phyloP scores from a whole-genome alignment of 1,140 invertebrate genomes.

The Cydia fagiglandana region DNA sequence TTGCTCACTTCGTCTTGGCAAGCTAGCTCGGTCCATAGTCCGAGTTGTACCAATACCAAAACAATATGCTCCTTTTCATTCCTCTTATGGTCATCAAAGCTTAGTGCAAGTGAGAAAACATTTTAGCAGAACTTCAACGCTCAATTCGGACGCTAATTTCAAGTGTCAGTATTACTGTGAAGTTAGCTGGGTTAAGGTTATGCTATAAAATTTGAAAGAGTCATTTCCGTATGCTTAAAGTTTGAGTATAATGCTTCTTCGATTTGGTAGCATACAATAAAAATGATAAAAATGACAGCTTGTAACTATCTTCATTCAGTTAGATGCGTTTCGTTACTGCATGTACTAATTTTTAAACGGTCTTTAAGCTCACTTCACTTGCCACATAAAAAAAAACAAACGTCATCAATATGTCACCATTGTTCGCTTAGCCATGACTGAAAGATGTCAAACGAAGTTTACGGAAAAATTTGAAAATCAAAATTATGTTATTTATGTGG shows the following conservation, averaged over 20 bases:
- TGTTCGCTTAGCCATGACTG: constrained; percentile 72
- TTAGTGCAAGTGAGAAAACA: background rate
- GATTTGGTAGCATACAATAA: background rate
- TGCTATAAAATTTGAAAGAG: background rate
- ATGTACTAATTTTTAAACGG: background rate
- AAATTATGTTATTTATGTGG: constrained; percentile 71
- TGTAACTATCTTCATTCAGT: background rate
- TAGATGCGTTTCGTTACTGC: background rate
- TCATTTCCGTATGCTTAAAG: background rate
- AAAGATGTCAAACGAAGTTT: constrained; percentile 76
- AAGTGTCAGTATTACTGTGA: background rate
- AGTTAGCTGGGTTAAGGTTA: background rate
- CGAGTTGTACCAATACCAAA: background rate
- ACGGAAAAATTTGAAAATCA: constrained; percentile 69
- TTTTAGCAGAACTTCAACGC: background rate
- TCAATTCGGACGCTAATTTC: background rate
- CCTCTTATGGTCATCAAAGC: background rate
- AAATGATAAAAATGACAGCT: background rate
- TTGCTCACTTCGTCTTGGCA: constrained; percentile 11
- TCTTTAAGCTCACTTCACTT: background rate
- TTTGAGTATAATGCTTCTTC: background rate
- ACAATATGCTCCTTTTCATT: background rate
- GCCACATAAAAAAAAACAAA: constrained; percentile 34
- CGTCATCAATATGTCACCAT: constrained; percentile 47
- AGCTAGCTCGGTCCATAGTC: background rate